Evolutionary conservation across 2,888 invertebrate species (phyloP).

Genomic region (Dicroscelio sp.): DNA sequence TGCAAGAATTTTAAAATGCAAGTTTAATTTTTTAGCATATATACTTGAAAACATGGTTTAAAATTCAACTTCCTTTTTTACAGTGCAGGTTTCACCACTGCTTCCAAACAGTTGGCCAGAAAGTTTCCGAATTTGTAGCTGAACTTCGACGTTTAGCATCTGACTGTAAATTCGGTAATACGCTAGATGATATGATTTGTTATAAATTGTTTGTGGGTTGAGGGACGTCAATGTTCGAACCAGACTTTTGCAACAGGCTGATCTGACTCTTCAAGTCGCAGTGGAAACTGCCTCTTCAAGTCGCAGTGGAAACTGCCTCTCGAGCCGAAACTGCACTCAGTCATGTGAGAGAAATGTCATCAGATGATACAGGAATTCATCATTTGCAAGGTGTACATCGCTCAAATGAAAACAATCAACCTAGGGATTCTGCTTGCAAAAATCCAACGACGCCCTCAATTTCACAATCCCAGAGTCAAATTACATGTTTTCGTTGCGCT

Average conservation of each 20-base stretch:
- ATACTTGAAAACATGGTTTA: too few relatives aligned
- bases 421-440: neutral
- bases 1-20: too few relatives aligned
- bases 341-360: slow-evolving; percentile 43
- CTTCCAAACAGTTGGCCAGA: slow-evolving; percentile 17
- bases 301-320: slow-evolving; percentile 57
- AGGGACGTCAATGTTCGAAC: slow-evolving; percentile 39
- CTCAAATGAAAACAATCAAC: neutral
- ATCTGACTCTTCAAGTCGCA: slow-evolving; percentile 9
- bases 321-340: slow-evolving; percentile 41
- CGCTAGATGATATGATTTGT: slow-evolving; percentile 59
- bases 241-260: slow-evolving; percentile 22
- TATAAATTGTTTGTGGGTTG: slow-evolving; percentile 58
- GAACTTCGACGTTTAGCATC: slow-evolving; percentile 21
- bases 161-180: slow-evolving; percentile 32
- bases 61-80: too few relatives aligned
- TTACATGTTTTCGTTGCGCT: neutral
- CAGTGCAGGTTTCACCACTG: neutral
- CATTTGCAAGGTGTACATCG: neutral
- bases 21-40: too few relatives aligned
- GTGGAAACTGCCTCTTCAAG: too few relatives aligned
- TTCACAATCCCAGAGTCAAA: neutral
- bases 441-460: neutral
- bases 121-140: slow-evolving; percentile 19
- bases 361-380: neutral